These are phyloP conservation scores for Oscheius sp. DNA, from an alignment of 2,888 invertebrate species.

Conservation along the genomic window DNA sequence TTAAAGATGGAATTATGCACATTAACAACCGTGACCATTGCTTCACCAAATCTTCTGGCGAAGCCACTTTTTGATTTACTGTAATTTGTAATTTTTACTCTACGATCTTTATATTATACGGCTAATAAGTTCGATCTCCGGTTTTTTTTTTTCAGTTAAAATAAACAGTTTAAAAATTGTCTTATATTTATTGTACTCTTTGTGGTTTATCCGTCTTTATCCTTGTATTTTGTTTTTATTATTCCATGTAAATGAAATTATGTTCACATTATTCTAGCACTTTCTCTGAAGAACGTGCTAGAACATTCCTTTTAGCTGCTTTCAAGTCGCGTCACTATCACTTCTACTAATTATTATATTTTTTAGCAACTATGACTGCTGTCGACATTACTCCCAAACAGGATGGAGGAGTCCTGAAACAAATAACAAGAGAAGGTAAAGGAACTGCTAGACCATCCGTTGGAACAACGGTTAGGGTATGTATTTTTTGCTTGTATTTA, in stretches of 20 bases:
- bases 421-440: constrained; percentile 81
- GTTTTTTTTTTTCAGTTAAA: not conserved
- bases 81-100: no score
- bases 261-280: no score
- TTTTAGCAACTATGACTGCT: not conserved
- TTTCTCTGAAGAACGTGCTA: no score
- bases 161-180: not conserved
- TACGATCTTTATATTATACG: not conserved
- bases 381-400: constrained; percentile 34
- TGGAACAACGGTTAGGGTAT: constrained; percentile 62
- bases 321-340: no score
- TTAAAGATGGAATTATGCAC: constrained; percentile 99
- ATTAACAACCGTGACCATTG: constrained; percentile 96
- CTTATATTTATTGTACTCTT: not conserved
- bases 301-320: no score
- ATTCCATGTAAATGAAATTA: no score
- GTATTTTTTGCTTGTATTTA: not conserved
- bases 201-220: not conserved
- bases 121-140: not conserved
- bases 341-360: no score
- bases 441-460: constrained; percentile 75
- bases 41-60: constrained; percentile 97
- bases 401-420: constrained; percentile 84
- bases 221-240: not conserved
- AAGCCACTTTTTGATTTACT: constrained; percentile 83